Base-by-base conservation (phyloP, 2,113 vertebrate genomes). In the Carassius auratus region DNA sequence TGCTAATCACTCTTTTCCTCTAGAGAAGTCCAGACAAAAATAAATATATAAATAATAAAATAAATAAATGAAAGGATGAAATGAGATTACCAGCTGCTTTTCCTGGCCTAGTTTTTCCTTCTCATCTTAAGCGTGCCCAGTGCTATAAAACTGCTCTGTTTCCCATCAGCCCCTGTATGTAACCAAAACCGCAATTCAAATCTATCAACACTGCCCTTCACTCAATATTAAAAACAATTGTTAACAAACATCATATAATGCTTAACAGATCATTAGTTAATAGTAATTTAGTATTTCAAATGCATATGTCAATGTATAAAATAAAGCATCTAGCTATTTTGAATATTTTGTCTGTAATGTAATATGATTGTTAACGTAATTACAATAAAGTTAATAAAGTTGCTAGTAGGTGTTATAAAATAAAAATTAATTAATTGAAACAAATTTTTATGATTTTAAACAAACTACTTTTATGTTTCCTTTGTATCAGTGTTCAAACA, bases 1-100 rank as follows among this genome's bases (percentile, higher is more conserved):
- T 38, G 15, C 21, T 33, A 48, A 76, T 50, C 30, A 75, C 2
- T 30, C 19, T 26, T 77, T 84, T 84, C 52, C 81, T 36, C 64
- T 45, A 73, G 15, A 64, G 45, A 30, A n/a, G 26, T 30, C 59
- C 26, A 80, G 45, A 50, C 14, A 45, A 81, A 66, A 30, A 71
- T 21, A 86, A 61, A 87, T 86, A 82, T 50, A 82, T 84, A 81
- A 87, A 66, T 36, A 66, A 78, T 59, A 21, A 84, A 64, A 71
- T n/a, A 69, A 89, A 87, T 82, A 83, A 77, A 84, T 55, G 45
- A 50, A 6, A 77, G 52, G 59, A 62, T 84, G 15, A 86, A 36
- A 81, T 86, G 66, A 85, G 88, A 89, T 86, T 88, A 89, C 26
- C 69, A 86, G 82, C 89, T 86, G 84, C 86, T 69, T 23, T 76